phyloP scores from a whole-genome alignment of 1,140 invertebrate species.

The Spodoptera frugiperda region DNA sequence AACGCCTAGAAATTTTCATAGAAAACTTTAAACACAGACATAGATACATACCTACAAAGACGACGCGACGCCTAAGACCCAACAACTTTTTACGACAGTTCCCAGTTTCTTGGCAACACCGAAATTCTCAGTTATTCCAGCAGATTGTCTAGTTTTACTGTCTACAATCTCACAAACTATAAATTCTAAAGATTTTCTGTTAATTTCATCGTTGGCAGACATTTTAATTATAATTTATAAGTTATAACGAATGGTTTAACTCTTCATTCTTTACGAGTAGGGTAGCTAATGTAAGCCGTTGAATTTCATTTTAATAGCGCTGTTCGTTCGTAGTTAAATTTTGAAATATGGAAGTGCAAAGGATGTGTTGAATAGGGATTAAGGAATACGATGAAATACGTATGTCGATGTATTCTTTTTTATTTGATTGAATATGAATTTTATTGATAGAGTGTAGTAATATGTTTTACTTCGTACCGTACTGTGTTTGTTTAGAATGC shows the following conservation, averaged over 20 bases:
- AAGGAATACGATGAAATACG: too few species aligned
- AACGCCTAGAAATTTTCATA: too few species aligned
- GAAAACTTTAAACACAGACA: too few species aligned
- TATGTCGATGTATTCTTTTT: too few species aligned
- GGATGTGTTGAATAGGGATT: neutral
- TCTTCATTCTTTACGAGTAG: conserved; percentile 9
- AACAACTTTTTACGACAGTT: conserved; percentile 36
- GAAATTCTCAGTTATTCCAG: neutral
- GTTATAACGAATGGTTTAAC: conserved; percentile 1
- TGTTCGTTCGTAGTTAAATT: conserved; percentile 6
- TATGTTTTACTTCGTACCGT: too few species aligned
- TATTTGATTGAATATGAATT: too few species aligned
- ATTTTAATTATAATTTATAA: conserved; percentile 15
- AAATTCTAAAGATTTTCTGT: conserved; percentile 8
- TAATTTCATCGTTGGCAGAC: conserved; percentile 2
- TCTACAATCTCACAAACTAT: conserved; percentile 2
- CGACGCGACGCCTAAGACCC: neutral
- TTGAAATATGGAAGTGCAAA: neutral
- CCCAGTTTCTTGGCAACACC: conserved; percentile 9
- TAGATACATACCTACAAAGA: neutral
- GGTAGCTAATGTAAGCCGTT: neutral
- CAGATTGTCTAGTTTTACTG: conserved; percentile 15
- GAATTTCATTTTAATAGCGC: neutral
- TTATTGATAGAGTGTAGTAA: too few species aligned
- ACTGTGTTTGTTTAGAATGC: too few species aligned